These are phyloP conservation scores for Ditylenchus dipsaci DNA, from an alignment of 1,140 invertebrate species.

Conservation along the genomic window DNA sequence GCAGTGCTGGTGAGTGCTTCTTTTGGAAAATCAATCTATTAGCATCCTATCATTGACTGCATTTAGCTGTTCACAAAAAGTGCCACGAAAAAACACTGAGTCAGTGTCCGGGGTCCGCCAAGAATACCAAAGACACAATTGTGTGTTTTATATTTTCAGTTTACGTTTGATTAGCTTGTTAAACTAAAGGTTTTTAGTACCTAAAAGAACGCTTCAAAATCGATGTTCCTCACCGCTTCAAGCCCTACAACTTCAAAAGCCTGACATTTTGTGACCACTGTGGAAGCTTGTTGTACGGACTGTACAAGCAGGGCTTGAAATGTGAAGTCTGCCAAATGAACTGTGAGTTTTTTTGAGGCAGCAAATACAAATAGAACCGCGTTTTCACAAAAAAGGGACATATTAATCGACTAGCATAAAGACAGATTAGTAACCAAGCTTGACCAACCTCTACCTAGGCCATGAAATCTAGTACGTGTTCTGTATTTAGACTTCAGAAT, in stretches of 20 bases:
- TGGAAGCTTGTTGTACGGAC: slow-evolving; percentile 88
- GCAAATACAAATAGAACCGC: background rate
- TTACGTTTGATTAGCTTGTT: background rate
- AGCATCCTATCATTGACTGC: slow-evolving; percentile 11
- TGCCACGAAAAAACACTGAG: slow-evolving; percentile 62
- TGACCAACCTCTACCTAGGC: too few species aligned
- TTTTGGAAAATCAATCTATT: background rate
- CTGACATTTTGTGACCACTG: slow-evolving; percentile 99
- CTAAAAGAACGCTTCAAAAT: slow-evolving; percentile 78
- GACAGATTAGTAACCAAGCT: too few species aligned
- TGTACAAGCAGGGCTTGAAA: slow-evolving; percentile 90
- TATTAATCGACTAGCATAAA: too few species aligned
- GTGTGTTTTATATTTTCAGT: slow-evolving; percentile 46
- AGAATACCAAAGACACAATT: slow-evolving; percentile 63
- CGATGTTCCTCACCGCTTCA: slow-evolving; percentile 87
- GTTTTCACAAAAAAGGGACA: too few species aligned
- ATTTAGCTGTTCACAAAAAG: slow-evolving; percentile 61
- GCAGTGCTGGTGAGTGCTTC: slow-evolving; percentile 42
- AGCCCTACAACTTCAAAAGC: slow-evolving; percentile 83
- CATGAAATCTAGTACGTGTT: too few species aligned
- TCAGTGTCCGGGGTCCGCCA: slow-evolving; percentile 62
- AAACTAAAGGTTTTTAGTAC: slow-evolving; percentile 41
- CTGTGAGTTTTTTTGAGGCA: background rate
- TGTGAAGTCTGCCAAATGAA: slow-evolving; percentile 75
- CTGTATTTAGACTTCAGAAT: too few species aligned